A percentile compares a stretch with the other conserved stretches of the same genome.
Conservation (phyloP, 2,888 invertebrate species). For the Cryptocephalus moraei region DNA sequence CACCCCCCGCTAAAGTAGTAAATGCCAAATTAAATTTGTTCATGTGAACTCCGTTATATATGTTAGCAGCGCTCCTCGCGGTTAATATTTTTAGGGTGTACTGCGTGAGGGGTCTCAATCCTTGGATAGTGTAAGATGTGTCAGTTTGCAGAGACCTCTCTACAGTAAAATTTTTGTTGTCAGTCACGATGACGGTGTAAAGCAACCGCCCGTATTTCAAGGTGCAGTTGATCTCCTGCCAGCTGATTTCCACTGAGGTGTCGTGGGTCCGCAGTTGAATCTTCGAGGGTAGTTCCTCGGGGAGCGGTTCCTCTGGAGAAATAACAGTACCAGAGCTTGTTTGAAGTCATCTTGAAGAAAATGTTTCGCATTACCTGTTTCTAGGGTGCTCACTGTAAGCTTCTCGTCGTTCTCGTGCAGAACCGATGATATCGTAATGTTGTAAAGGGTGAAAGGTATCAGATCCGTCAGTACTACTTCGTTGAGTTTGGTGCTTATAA, state of each 20-base stretch:
- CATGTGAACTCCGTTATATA: constrained; percentile 16
- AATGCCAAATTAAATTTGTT: constrained; percentile 19
- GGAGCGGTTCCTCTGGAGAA: constrained; percentile 22
- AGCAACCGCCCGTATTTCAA: constrained; percentile 24
- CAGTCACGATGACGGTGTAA: constrained; percentile 21
- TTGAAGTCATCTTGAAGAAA: too few species aligned
- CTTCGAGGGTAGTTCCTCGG: constrained; percentile 27
- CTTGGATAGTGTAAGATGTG: constrained; percentile 20
- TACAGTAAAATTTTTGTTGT: constrained; percentile 15
- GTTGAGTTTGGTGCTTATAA: constrained; percentile 24
- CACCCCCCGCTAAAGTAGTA: constrained; percentile 28
- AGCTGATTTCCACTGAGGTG: constrained; percentile 22
- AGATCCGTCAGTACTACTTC: constrained; percentile 24
- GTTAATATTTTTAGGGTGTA: constrained; percentile 25
- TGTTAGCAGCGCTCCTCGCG: constrained; percentile 20
- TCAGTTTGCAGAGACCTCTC: constrained; percentile 16
- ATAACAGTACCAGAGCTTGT: not conserved
- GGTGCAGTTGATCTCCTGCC: constrained; percentile 26
- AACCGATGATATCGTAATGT: constrained; percentile 26
- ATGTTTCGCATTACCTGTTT: constrained; percentile 22
- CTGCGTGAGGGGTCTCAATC: constrained; percentile 23
- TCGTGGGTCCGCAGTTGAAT: constrained; percentile 21
- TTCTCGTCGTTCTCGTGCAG: constrained; percentile 23
- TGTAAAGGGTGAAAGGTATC: constrained; percentile 29
- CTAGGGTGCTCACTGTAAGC: constrained; percentile 21